These are phyloP conservation scores for Tryphoninae sp. DNA, from an alignment of 2,888 invertebrate genomes.

Conservation along the genomic window DNA sequence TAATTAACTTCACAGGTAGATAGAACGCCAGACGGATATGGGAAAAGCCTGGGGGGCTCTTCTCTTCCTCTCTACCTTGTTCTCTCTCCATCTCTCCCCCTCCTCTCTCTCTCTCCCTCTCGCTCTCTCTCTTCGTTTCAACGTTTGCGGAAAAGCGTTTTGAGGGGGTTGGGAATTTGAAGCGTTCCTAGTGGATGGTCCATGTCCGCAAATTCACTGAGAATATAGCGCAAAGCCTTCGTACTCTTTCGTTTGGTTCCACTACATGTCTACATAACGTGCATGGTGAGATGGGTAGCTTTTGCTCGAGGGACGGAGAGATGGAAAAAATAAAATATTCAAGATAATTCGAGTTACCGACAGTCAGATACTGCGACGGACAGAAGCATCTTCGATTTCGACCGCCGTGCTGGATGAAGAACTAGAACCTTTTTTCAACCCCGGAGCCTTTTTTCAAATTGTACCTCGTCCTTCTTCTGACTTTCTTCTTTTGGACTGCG, in stretches of 20 bases:
- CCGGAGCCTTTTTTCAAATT: background rate
- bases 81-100: background rate
- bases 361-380: background rate
- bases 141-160: slow-evolving; percentile 29
- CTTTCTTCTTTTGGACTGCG: slow-evolving; percentile 47
- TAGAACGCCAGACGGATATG: slow-evolving; percentile 41
- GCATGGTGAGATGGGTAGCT: slow-evolving; percentile 19
- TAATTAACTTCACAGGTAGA: slow-evolving; percentile 47
- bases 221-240: slow-evolving; percentile 6
- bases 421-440: slow-evolving; percentile 17
- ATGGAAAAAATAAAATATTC: slow-evolving; percentile 53
- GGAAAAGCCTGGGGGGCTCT: slow-evolving; percentile 8
- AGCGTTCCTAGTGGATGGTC: slow-evolving; percentile 9
- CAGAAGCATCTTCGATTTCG: slow-evolving; percentile 7
- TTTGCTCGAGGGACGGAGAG: slow-evolving; percentile 19
- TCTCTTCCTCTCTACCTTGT: background rate
- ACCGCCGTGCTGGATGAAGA: slow-evolving; percentile 9
- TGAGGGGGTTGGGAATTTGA: slow-evolving; percentile 28
- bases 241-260: slow-evolving; percentile 19
- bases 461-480: slow-evolving; percentile 42
- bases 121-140: slow-evolving; percentile 2
- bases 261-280: slow-evolving; percentile 14
- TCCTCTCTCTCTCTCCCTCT: background rate
- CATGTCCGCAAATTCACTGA: slow-evolving; percentile 10
- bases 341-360: slow-evolving; percentile 36